Percentiles rank a stretch among this genome's conserved stretches.
These are phyloP conservation scores for Sinelater perroti DNA, from an alignment of 2,888 invertebrate genomes.

Conservation along the genomic window DNA sequence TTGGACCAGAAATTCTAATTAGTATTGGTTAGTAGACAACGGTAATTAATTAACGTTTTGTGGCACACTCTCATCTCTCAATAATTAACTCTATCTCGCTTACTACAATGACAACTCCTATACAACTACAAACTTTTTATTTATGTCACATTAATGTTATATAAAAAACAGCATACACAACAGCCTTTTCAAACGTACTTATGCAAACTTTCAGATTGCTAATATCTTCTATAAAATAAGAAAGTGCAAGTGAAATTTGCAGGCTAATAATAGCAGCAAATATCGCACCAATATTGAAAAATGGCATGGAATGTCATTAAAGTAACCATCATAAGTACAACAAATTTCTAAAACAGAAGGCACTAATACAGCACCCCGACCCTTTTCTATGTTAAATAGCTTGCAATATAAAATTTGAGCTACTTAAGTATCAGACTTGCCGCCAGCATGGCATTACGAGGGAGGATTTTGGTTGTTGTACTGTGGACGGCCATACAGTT, in stretches of 20 bases:
- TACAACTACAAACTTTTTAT: neutral
- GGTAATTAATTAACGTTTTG: no score
- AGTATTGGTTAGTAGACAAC: no score
- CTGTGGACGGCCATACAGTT: constrained; percentile 84
- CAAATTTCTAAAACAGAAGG: neutral
- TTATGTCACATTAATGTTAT: constrained; percentile 5
- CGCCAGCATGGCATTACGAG: constrained; percentile 7
- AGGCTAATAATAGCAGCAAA: neutral
- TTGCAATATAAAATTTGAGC: no score
- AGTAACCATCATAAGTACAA: constrained; percentile 6
- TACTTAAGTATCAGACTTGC: no score
- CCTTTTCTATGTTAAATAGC: no score
- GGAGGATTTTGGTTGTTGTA: constrained; percentile 73
- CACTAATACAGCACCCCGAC: neutral
- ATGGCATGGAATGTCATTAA: constrained; percentile 11
- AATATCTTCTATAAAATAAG: neutral
- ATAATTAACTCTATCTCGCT: no score
- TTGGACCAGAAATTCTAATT: no score
- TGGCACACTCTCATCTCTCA: no score
- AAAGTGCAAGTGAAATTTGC: constrained; percentile 1
- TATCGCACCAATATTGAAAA: no score
- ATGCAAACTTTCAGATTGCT: neutral
- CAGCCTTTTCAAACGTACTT: constrained; percentile 7
- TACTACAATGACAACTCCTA: no score
- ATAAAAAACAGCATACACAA: constrained; percentile 13